Evolutionary conservation across 2,113 vertebrate species (phyloP).

Genomic region (Passerina amoena): DNA sequence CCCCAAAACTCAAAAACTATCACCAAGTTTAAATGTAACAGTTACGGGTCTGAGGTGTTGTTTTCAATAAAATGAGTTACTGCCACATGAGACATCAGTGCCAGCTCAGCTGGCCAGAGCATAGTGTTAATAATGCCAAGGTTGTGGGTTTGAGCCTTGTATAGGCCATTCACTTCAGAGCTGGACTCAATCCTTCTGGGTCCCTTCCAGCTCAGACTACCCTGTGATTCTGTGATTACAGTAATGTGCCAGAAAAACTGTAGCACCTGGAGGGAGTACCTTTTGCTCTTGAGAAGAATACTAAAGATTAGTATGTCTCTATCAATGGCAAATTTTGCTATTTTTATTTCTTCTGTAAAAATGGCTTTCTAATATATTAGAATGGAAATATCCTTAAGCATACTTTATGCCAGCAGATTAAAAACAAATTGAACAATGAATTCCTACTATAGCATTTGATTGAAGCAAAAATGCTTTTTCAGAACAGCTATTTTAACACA

Average conservation of each 20-base stretch:
- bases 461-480: background rate
- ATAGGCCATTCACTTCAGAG: background rate
- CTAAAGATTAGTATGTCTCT: background rate
- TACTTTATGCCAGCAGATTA: background rate
- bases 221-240: background rate
- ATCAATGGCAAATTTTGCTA: background rate
- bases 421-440: background rate
- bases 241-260: background rate
- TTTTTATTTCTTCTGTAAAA: background rate
- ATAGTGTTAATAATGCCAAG: background rate
- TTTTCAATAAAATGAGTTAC: background rate
- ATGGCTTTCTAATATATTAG: background rate
- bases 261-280: background rate
- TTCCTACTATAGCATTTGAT: background rate
- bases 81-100: background rate
- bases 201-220: background rate
- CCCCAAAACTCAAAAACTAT: background rate
- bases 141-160: background rate
- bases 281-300: background rate
- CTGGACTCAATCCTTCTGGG: background rate
- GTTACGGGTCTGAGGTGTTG: background rate
- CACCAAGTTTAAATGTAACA: background rate
- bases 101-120: background rate
- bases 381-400: background rate
- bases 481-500: background rate